Evolutionary conservation across 2,888 invertebrate genomes (phyloP).

Genomic region (Leucozona laternaria): DNA sequence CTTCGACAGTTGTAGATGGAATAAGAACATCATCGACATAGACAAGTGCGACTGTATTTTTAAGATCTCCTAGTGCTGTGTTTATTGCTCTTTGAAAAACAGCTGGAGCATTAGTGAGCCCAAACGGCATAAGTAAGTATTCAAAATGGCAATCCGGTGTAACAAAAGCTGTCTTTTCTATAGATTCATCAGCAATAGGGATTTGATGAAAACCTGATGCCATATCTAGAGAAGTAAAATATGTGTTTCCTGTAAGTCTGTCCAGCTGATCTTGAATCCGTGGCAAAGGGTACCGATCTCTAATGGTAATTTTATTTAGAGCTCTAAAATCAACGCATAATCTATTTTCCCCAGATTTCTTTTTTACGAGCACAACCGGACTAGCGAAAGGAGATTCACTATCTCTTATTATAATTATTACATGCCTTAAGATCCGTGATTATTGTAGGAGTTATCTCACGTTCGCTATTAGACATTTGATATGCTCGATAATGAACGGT

Average conservation of each 20-base stretch:
- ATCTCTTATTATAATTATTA: not conserved
- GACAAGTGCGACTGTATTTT: not conserved
- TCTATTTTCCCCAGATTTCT: not conserved
- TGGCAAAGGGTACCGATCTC: not conserved
- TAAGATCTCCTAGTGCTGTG: no score
- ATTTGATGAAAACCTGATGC: no score
- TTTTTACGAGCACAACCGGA: not conserved
- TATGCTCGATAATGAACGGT: not conserved
- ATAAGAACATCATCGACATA: not conserved
- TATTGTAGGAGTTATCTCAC: not conserved
- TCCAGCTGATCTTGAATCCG: not conserved
- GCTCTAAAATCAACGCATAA: not conserved
- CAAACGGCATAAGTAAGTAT: no score
- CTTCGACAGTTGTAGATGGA: not conserved
- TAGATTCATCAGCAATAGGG: no score
- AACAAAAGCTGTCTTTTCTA: no score
- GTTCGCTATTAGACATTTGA: not conserved
- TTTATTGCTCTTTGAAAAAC: no score
- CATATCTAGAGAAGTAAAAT: no score
- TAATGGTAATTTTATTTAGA: no score
- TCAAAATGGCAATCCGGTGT: no score
- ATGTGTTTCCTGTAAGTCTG: not conserved
- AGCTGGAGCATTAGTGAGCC: no score
- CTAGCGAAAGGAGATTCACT: not conserved
- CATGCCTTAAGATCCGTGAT: not conserved